Conservation (phyloP, 2,888 invertebrate species). For the Agrypnus murinus region DNA sequence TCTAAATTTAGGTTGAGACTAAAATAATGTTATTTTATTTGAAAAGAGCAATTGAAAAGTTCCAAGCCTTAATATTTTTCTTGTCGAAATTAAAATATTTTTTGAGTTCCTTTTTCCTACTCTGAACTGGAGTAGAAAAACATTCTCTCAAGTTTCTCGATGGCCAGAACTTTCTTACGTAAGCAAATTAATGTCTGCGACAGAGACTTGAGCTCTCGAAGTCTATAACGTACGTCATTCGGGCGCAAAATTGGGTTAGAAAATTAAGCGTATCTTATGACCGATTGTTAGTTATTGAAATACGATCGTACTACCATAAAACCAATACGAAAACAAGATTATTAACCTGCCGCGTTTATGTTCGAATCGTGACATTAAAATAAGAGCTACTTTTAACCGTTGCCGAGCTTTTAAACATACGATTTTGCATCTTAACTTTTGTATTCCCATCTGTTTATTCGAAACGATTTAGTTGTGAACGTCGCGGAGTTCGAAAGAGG, state of each 20-base stretch:
- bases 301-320: constrained; percentile 33
- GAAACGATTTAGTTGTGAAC: constrained; percentile 35
- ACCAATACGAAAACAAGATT: constrained; percentile 37
- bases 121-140: no score
- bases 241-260: constrained; percentile 37
- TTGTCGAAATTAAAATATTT: no score
- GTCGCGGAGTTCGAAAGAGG: constrained; percentile 16
- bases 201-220: not conserved
- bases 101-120: no score
- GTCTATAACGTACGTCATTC: constrained; percentile 11
- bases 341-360: constrained; percentile 34
- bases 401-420: constrained; percentile 17
- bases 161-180: constrained; percentile 9
- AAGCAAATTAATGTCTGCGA: constrained; percentile 12
- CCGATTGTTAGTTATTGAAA: constrained; percentile 40
- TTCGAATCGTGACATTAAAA: constrained; percentile 29
- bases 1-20: no score
- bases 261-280: constrained; percentile 37
- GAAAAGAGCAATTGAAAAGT: no score
- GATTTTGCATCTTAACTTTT: constrained; percentile 14
- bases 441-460: not conserved
- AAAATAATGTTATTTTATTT: no score
- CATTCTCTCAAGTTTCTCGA: not conserved
- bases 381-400: constrained; percentile 3
- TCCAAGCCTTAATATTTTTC: no score